Conservation (phyloP, 2,888 invertebrate genomes). For the Cephus pygmeus region DNA sequence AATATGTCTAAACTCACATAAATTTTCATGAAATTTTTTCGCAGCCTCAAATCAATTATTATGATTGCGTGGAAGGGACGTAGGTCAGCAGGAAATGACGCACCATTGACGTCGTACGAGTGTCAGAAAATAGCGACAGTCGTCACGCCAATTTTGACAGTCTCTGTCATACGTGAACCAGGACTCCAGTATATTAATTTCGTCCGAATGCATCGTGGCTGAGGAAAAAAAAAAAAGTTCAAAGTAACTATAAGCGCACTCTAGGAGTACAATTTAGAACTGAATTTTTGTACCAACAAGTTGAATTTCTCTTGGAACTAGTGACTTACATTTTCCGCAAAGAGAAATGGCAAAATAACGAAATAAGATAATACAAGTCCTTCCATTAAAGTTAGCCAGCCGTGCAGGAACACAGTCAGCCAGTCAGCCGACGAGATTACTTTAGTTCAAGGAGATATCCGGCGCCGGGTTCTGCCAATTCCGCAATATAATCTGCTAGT, state of each 20-base stretch:
- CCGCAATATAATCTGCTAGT: neutral
- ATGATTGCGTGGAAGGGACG: neutral
- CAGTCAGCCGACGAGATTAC: neutral
- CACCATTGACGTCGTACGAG: too few relatives aligned
- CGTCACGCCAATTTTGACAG: neutral
- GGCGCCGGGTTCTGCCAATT: neutral
- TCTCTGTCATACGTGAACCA: neutral
- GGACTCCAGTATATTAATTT: neutral
- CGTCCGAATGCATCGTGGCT: neutral
- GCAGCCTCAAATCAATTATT: neutral
- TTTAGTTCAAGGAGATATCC: neutral
- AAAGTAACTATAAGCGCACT: neutral
- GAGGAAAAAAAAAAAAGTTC: neutral
- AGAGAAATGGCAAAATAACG: neutral
- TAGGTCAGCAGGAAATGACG: neutral
- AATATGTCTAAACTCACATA: neutral
- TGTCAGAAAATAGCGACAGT: neutral
- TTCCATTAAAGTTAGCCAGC: neutral
- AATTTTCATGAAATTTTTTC: neutral
- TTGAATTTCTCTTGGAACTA: neutral
- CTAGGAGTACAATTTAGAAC: neutral
- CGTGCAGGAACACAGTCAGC: neutral
- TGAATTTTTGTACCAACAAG: neutral
- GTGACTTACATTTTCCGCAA: neutral
- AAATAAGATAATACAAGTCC: neutral